Evolutionary conservation across 1,140 invertebrate species (phyloP).

Genomic region (Brachionus angularis): DNA sequence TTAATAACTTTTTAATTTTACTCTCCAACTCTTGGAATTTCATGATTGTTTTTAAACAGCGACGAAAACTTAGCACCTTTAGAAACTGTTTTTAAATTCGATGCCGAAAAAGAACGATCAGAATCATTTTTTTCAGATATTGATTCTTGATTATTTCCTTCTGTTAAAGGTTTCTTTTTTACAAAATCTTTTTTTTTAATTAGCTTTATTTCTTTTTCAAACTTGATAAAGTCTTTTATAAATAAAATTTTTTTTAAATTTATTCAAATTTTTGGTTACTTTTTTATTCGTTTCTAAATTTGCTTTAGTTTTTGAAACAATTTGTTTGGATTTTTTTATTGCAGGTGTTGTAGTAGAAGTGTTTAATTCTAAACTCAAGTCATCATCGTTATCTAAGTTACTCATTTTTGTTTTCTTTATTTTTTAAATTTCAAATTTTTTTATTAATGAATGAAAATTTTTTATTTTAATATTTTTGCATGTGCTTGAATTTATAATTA

Average conservation of each 20-base stretch:
- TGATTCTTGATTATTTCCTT: neutral
- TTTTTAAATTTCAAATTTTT: neutral
- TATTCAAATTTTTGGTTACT: no score
- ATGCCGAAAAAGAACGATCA: neutral
- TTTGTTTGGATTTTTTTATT: neutral
- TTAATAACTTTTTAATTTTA: neutral
- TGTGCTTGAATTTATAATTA: no score
- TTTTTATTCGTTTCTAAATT: no score
- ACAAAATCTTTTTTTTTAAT: neutral
- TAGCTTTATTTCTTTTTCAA: neutral
- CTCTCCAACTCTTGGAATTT: slow-evolving; percentile 42
- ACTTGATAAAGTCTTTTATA: neutral
- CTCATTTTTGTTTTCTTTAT: slow-evolving; percentile 1
- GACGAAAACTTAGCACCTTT: slow-evolving; percentile 36
- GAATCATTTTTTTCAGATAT: neutral
- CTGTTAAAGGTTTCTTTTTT: neutral
- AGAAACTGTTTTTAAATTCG: neutral
- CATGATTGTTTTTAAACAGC: slow-evolving; percentile 35
- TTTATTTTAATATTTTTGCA: neutral
- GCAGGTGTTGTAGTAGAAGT: neutral
- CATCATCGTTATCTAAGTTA: neutral
- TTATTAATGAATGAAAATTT: no score
- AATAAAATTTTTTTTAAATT: neutral
- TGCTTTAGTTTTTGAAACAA: neutral
- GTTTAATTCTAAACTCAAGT: neutral